phyloP scores from a whole-genome alignment of 2,113 vertebrate species.

The Melanotaenia duboulayi region DNA sequence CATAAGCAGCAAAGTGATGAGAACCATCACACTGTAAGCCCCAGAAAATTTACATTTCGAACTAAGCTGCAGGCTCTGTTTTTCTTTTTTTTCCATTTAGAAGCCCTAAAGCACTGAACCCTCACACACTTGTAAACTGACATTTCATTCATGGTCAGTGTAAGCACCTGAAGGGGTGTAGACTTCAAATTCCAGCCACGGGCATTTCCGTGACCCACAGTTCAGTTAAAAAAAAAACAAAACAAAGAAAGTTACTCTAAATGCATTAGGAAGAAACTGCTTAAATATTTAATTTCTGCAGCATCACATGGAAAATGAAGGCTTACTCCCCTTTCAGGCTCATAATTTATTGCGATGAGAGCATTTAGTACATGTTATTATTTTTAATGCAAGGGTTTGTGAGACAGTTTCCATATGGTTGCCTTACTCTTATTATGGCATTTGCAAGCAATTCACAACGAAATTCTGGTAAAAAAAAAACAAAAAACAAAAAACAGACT shows the following conservation, averaged over 20 bases:
- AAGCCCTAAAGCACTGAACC: constrained; percentile 8
- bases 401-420: not conserved
- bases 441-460: no score
- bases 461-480: no score
- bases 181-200: not conserved
- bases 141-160: not conserved
- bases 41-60: constrained; percentile 4
- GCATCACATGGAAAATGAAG: not conserved
- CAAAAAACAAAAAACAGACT: no score
- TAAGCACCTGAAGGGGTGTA: not conserved
- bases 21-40: constrained; percentile 9
- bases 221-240: no score
- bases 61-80: constrained; percentile 1
- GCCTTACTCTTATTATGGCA: not conserved
- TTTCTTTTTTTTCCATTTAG: not conserved
- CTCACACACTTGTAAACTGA: constrained; percentile 1
- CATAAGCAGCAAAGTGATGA: constrained; percentile 13
- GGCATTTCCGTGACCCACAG: not conserved
- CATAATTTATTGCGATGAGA: not conserved
- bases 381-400: not conserved
- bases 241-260: constrained; percentile 1
- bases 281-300: not conserved
- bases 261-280: not conserved
- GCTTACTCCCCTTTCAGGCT: rapidly evolving
- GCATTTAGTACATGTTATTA: not conserved